phyloP scores from a whole-genome alignment of 2,113 vertebrate genomes.

The Larimichthys crocea region DNA sequence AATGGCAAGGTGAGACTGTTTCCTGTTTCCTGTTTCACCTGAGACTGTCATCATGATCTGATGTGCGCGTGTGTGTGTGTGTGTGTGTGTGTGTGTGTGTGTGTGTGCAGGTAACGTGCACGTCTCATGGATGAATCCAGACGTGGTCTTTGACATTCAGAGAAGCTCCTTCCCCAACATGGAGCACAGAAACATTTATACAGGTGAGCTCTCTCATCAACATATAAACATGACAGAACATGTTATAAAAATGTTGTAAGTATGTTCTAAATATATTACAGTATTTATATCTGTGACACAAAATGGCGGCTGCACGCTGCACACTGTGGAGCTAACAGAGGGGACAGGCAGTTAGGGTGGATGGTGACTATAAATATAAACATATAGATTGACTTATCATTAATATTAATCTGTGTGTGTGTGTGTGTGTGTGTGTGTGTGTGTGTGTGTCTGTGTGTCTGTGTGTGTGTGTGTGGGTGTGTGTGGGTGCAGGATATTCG shows the following conservation, averaged over 20 bases:
- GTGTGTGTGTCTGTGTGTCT: slow-evolving; percentile 17
- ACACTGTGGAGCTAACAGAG: no score
- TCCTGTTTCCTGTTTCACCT: not conserved
- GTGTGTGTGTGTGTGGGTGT: slow-evolving; percentile 13
- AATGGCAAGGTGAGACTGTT: slow-evolving; percentile 89
- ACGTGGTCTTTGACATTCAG: slow-evolving; percentile 9
- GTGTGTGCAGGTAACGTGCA: slow-evolving; percentile 69
- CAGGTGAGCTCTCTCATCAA: slow-evolving; percentile 43
- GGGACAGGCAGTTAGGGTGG: no score
- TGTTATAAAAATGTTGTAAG: no score
- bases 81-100: slow-evolving; percentile 7
- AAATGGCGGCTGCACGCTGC: no score
- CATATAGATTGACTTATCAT: no score
- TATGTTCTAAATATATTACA: no score
- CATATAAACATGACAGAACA: no score
- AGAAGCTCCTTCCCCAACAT: slow-evolving; percentile 47
- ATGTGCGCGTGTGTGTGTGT: slow-evolving; percentile 5
- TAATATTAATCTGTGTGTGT: not conserved
- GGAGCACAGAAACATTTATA: slow-evolving; percentile 65
- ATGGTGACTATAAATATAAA: no score
- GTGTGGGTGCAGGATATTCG: slow-evolving; percentile 69
- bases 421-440: slow-evolving; percentile 33
- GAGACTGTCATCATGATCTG: no score
- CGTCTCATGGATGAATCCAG: slow-evolving; percentile 70
- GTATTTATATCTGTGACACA: no score